These are phyloP conservation scores for Halocaridina rubra DNA, from an alignment of 2,888 invertebrate genomes.

Conservation along the genomic window DNA sequence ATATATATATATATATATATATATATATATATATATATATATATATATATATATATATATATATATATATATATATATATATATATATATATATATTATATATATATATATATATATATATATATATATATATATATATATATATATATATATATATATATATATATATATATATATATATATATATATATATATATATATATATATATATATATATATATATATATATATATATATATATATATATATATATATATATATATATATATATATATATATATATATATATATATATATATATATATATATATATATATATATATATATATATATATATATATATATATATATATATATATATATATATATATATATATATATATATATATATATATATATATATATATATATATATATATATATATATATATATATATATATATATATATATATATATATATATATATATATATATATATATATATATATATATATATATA, in stretches of 20 bases:
- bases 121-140: neutral
- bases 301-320: too few species aligned
- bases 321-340: too few species aligned
- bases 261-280: neutral
- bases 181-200: neutral
- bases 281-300: neutral
- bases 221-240: neutral
- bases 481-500: neutral
- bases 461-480: neutral
- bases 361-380: too few species aligned
- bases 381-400: too few species aligned
- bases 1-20: conserved; percentile 21
- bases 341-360: too few species aligned
- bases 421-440: too few species aligned
- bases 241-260: neutral
- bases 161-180: neutral
- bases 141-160: neutral
- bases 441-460: too few species aligned
- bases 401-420: too few species aligned
- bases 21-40: neutral
- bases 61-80: neutral
- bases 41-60: neutral
- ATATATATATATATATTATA: neutral
- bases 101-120: neutral
- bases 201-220: neutral